These are phyloP conservation scores for Diplolepis rosae DNA, from an alignment of 2,888 invertebrate genomes.

Conservation along the genomic window DNA sequence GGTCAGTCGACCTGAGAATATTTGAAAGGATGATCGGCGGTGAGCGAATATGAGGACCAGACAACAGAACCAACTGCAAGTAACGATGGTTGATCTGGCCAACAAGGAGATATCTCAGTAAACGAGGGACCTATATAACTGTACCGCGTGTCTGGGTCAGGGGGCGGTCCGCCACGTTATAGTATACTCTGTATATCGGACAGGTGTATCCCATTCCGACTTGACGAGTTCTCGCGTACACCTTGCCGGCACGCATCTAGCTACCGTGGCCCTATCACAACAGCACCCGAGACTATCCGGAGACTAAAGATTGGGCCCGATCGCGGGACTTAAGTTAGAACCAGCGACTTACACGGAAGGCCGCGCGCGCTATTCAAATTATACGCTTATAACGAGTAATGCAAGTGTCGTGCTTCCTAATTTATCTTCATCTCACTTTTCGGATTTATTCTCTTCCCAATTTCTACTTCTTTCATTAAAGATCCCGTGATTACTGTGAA, in stretches of 20 bases:
- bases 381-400: background rate
- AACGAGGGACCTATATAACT: constrained; percentile 75
- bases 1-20: background rate
- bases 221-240: constrained; percentile 68
- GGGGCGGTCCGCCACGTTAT: constrained; percentile 75
- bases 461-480: background rate
- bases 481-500: constrained; percentile 15
- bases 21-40: background rate
- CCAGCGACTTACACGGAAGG: background rate
- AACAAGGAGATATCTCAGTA: constrained; percentile 51
- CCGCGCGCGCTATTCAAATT: background rate
- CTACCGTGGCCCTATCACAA: constrained; percentile 26
- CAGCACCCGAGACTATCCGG: constrained; percentile 28
- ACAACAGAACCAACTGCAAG: background rate
- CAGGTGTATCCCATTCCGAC: constrained; percentile 76
- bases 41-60: background rate
- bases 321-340: background rate
- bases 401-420: background rate
- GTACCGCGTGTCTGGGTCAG: constrained; percentile 77
- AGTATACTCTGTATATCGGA: constrained; percentile 72
- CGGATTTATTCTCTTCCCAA: background rate
- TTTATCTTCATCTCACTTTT: background rate
- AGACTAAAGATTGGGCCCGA: background rate
- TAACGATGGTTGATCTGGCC: constrained; percentile 41
- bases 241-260: constrained; percentile 42